These are phyloP conservation scores for Parnassius glacialis DNA, from an alignment of 2,888 invertebrate species.

Conservation along the genomic window DNA sequence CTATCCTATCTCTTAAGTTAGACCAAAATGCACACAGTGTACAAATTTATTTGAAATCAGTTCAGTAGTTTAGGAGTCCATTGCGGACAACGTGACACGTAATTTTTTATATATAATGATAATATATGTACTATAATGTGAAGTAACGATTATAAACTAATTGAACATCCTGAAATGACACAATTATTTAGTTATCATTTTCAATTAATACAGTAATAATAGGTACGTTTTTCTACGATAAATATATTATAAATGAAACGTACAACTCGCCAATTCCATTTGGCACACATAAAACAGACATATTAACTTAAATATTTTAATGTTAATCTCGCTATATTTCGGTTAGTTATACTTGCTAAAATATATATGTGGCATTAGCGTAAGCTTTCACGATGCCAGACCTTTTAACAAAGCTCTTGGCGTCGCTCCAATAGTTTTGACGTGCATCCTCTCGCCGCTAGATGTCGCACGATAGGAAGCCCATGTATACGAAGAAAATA, in stretches of 20 bases:
- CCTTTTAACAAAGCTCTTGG: constrained; percentile 68
- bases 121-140: constrained; percentile 2
- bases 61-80: too few species aligned
- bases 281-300: constrained; percentile 22
- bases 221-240: background rate
- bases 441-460: constrained; percentile 48
- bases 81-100: too few species aligned
- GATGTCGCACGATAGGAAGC: constrained; percentile 45
- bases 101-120: too few species aligned
- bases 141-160: too few species aligned
- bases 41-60: too few species aligned
- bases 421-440: constrained; percentile 53
- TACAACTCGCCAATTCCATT: constrained; percentile 24
- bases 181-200: too few species aligned
- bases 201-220: too few species aligned
- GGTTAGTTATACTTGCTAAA: constrained; percentile 29
- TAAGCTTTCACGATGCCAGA: constrained; percentile 55
- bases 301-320: constrained; percentile 24
- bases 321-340: constrained; percentile 27
- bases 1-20: too few species aligned
- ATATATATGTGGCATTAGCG: constrained; percentile 38
- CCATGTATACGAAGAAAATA: constrained; percentile 25
- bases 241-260: constrained; percentile 22
- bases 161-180: too few species aligned
- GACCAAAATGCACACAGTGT: too few species aligned